Base-by-base conservation (phyloP, 2,888 invertebrate genomes). In the Malthinus flaveolus region DNA sequence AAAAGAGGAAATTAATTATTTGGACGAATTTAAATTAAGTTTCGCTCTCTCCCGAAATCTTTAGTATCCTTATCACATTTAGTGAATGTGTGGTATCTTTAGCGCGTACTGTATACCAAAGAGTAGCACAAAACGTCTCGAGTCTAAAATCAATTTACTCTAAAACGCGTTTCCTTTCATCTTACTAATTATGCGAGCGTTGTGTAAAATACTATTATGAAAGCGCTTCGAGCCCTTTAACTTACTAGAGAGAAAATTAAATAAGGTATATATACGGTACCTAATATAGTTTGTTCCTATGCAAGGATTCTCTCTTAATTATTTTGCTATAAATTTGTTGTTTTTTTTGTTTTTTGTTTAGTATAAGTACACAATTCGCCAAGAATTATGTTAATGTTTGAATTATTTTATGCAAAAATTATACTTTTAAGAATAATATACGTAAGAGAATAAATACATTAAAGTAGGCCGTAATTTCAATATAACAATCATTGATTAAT, bases 101-200 rank as follows among this genome's bases (percentile, higher is more conserved):
- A 53, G 45, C 62, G 51, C 60, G 23, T 42, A 54, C 49, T 45
- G 54, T 61, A 63, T 65, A 66, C 64, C 59, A 66, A 66, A 66
- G 64, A 62, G 59, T 58, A 60, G 49, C 62, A 49, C 58, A 62
- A 64, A 65, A 65, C 62, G 61, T 64, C 63, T 64, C 63, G 50
- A 60, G 59, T 61, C 64, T 61, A 63, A 66, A 70, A 69, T 68
- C 67, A 71, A 71, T 70, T 69, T 70, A 59, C 65, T 65, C 68
- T 67, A 66, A 68, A 69, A 69, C 67, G 68, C 67, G 70, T 64
- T 69, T 62, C 67, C 71, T 72, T 72, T 72, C 70, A 72, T 72
- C 72, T 71, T 72, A 64, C 65, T 71, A 72, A 72, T 72, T 71
- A 70, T 68, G 66, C 66, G 65, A 68, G 66, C 67, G 68, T 65